Evolutionary conservation across 2,797 vertebrate genomes (phyloP).

Genomic region (Mastacembelus armatus): DNA sequence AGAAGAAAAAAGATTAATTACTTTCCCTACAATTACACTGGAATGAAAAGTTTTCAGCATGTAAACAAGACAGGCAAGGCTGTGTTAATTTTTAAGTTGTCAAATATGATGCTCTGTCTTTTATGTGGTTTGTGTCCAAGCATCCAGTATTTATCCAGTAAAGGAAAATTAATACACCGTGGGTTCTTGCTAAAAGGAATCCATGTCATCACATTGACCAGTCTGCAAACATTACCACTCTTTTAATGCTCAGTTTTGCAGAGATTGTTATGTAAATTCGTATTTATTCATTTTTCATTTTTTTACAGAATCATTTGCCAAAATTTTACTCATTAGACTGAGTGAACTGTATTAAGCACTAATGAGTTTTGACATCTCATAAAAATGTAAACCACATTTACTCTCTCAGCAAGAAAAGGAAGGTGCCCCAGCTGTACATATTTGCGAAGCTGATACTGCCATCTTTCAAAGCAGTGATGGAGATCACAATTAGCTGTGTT

Average conservation of each 20-base stretch:
- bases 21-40: too few relatives aligned
- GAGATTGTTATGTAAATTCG: not conserved
- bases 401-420: conserved; percentile 15
- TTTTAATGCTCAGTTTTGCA: conserved; percentile 9
- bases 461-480: conserved; percentile 37
- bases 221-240: conserved; percentile 13
- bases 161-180: conserved; percentile 36
- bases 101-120: conserved; percentile 2
- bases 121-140: conserved; percentile 7
- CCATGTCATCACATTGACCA: conserved; percentile 21
- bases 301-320: conserved; percentile 4
- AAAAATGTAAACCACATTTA: conserved; percentile 1
- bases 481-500: too few relatives aligned
- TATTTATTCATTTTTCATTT: not conserved
- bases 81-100: too few relatives aligned
- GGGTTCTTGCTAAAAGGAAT: conserved; percentile 28
- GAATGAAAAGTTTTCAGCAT: too few relatives aligned
- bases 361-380: conserved; percentile 13
- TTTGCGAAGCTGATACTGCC: not conserved
- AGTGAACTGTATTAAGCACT: conserved; percentile 6
- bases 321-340: not conserved
- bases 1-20: too few relatives aligned
- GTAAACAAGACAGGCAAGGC: too few relatives aligned
- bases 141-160: conserved; percentile 8
- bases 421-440: conserved; percentile 12